Percentiles rank a stretch among this genome's conserved stretches.
phyloP scores from a whole-genome alignment of 2,113 vertebrate genomes.

The Agelaius tricolor region DNA sequence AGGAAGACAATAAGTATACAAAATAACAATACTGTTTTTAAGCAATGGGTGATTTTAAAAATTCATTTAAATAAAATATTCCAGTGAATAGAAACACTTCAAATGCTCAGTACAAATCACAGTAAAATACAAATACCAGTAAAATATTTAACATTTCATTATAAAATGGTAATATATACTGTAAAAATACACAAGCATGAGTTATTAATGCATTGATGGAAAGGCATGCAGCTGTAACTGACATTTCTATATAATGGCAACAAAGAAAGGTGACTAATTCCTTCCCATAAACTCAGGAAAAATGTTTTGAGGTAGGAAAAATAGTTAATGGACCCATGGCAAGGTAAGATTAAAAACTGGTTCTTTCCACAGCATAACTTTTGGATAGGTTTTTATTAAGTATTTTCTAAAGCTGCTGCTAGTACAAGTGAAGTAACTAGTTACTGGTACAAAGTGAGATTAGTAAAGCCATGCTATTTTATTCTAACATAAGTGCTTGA shows the following conservation, averaged over 20 bases:
- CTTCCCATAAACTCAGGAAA: background rate
- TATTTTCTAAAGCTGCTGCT: background rate
- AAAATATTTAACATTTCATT: slow-evolving; percentile 69
- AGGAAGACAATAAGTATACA: background rate
- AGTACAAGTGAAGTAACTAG: background rate
- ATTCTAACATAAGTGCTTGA: background rate
- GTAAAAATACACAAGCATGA: background rate
- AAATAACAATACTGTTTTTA: background rate
- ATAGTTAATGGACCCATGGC: background rate
- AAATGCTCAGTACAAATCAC: slow-evolving; percentile 35
- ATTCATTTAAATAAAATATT: slow-evolving; percentile 62
- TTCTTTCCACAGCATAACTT: background rate
- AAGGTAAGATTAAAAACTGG: background rate
- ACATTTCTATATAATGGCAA: background rate
- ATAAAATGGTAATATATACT: slow-evolving; percentile 50
- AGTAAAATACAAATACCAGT: slow-evolving; percentile 40
- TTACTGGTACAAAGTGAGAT: background rate
- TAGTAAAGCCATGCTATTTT: background rate
- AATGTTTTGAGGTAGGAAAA: background rate
- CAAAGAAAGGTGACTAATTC: slow-evolving; percentile 20
- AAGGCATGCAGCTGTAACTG: background rate
- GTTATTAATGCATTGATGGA: slow-evolving; percentile 52
- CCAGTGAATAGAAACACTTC: background rate
- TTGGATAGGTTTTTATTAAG: background rate
- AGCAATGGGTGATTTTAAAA: slow-evolving; percentile 36